Conservation (phyloP, 2,113 vertebrate species). For the Cathartes aura region DNA sequence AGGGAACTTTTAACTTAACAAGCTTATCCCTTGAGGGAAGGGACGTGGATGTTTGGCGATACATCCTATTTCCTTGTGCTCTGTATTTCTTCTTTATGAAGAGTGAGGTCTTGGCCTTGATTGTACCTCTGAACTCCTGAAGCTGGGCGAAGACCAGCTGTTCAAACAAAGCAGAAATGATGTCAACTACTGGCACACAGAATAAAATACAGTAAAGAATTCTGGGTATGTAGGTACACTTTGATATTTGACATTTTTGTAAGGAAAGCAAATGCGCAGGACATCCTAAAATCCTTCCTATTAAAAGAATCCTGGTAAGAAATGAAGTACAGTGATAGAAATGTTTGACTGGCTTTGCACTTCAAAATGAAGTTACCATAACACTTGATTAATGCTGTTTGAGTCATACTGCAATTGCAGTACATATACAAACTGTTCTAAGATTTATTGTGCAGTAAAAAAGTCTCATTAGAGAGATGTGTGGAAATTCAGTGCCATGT, state of each 20-base stretch:
- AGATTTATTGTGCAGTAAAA: constrained; percentile 50
- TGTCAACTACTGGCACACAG: constrained; percentile 19
- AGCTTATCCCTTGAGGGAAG: not conserved
- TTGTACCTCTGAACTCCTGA: not conserved
- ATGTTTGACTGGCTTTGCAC: not conserved
- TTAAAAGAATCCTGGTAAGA: not conserved
- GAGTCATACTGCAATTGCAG: constrained; percentile 7
- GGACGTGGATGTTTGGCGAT: not conserved
- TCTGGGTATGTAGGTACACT: not conserved
- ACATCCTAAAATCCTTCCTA: constrained; percentile 27
- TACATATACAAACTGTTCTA: constrained; percentile 1
- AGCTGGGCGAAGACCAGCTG: not conserved
- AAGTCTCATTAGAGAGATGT: constrained; percentile 47
- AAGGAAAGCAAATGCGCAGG: not conserved
- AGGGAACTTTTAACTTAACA: not conserved
- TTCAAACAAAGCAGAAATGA: constrained; percentile 50
- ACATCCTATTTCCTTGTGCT: not conserved
- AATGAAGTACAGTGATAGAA: not conserved
- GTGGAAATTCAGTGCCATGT: not conserved
- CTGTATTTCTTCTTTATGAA: not conserved
- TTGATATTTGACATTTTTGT: constrained; percentile 12
- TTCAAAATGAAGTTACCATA: constrained; percentile 18
- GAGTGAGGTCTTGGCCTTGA: not conserved
- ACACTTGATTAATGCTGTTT: constrained; percentile 20
- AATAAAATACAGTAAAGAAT: constrained; percentile 12